Evolutionary conservation across 2,113 vertebrate species (phyloP), one percentile per base, ranked within the genome.

Genomic region (Myocastor coypus): DNA sequence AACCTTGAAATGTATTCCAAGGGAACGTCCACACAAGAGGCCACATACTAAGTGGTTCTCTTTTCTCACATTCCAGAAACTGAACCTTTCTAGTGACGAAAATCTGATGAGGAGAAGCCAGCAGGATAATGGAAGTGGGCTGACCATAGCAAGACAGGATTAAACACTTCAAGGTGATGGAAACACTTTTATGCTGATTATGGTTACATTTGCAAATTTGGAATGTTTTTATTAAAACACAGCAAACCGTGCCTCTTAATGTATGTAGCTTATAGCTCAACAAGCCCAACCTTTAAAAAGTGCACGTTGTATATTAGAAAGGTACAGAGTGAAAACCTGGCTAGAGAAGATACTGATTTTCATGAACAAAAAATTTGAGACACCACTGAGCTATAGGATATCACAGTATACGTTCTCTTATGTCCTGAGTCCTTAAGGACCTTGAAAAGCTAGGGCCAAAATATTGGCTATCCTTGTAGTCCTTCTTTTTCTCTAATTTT

Each of bases 111-210:
- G 26, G 40, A 73, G 34, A n/a, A 73, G 5, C 52, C 20, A 82
- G 28, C 22, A 64, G 10, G 4, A 1, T 61, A 68, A 64, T 3
- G 30, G 8, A 87, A 64, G 13, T 1, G 2, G 1, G 50, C 0
- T 28, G 19, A 68, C 14, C 37, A 26, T 77, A 12, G 57, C 82
- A 12, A 87, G 26, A 32, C 68, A 68, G 2, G 0, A 80, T 2
- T 17, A 10, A 57, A 34, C 2, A 5, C 68, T 93, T 95, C 86
- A 32, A 3, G 13, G 17, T 64, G n/a, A 1, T 19, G 4, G 68
- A 66, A 91, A 85, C 87, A 34, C 88, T 94, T 73, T 46, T 82
- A n/a, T 59, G 22, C 69, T 95, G 52, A 91, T 80, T 40, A 0
- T 59, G 1, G 0, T 26, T 3, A 5, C 75, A 13, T 34, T 40